These are phyloP conservation scores for Spea bombifrons DNA, from an alignment of 2,113 vertebrate species.

Conservation along the genomic window DNA sequence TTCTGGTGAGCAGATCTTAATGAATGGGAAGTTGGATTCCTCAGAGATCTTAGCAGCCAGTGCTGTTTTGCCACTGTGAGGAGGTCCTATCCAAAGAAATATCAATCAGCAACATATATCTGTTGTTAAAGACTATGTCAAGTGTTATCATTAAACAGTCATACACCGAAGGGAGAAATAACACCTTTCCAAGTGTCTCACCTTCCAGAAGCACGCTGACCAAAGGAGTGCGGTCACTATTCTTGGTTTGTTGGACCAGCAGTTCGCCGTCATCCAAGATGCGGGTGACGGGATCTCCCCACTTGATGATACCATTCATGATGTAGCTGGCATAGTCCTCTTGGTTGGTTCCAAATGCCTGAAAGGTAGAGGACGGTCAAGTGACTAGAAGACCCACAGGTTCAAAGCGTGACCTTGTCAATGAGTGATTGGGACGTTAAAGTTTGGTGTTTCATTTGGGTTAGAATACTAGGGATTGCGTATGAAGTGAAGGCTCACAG, in stretches of 20 bases:
- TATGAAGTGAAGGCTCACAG: too few relatives aligned
- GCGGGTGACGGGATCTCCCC: conserved; percentile 87
- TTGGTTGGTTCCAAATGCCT: conserved; percentile 96
- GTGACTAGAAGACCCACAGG: too few relatives aligned
- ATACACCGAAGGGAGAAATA: too few relatives aligned
- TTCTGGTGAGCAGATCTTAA: conserved; percentile 97
- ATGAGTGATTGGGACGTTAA: too few relatives aligned
- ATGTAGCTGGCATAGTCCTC: conserved; percentile 96
- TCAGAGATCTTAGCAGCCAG: conserved; percentile 91
- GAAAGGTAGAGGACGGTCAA: conserved; percentile 2
- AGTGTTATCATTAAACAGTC: too few relatives aligned
- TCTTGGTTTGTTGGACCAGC: conserved; percentile 92
- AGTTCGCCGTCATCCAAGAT: conserved; percentile 87
- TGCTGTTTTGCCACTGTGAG: conserved; percentile 92
- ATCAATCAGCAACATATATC: too few relatives aligned
- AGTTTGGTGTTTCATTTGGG: too few relatives aligned
- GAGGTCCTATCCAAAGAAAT: conserved; percentile 72
- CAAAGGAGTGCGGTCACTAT: conserved; percentile 91
- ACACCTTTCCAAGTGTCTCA: conserved; percentile 47
- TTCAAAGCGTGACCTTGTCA: too few relatives aligned
- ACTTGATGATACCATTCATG: conserved; percentile 94
- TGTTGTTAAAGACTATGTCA: too few relatives aligned
- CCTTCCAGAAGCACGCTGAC: conserved; percentile 94
- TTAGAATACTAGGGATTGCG: too few relatives aligned
- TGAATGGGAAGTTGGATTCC: conserved; percentile 95